phyloP scores from a whole-genome alignment of 2,888 invertebrate species.

The Suillia variegata region DNA sequence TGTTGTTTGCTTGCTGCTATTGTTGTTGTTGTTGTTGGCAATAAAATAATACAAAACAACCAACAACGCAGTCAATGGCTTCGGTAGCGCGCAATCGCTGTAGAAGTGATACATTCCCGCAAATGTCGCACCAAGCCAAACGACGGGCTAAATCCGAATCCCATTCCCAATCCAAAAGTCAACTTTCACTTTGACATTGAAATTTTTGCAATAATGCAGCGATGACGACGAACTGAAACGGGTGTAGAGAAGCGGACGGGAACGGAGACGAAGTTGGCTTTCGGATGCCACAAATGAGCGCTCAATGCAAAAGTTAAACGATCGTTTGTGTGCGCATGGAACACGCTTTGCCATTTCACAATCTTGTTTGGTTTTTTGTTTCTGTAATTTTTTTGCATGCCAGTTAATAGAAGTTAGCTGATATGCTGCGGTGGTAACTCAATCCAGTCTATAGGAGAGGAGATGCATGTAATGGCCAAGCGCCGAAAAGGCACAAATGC shows the following conservation, averaged over 20 bases:
- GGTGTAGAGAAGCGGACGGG: too few species aligned
- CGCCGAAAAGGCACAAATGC: too few species aligned
- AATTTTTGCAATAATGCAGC: constrained; percentile 31
- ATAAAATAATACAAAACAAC: constrained; percentile 9
- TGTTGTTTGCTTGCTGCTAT: too few species aligned
- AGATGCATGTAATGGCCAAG: too few species aligned
- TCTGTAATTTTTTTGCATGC: too few species aligned
- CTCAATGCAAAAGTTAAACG: neutral
- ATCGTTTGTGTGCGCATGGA: neutral
- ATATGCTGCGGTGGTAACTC: too few species aligned
- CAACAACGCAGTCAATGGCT: neutral
- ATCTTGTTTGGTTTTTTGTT: too few species aligned
- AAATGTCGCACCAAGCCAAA: constrained; percentile 30
- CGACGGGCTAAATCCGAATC: constrained; percentile 12
- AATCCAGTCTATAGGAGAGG: too few species aligned
- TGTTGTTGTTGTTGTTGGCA: constrained; percentile 9
- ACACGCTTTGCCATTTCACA: neutral
- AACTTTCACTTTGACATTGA: constrained; percentile 62
- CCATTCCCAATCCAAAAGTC: constrained; percentile 30
- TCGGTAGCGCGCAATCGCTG: neutral
- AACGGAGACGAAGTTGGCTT: too few species aligned
- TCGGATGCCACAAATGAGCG: neutral
- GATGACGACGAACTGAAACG: too few species aligned
- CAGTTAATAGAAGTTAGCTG: too few species aligned
- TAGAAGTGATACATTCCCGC: neutral